Evolutionary conservation across 2,888 invertebrate species (phyloP), one percentile per base, ranked within the genome.

Genomic region (Yponomeuta plumbellus): DNA sequence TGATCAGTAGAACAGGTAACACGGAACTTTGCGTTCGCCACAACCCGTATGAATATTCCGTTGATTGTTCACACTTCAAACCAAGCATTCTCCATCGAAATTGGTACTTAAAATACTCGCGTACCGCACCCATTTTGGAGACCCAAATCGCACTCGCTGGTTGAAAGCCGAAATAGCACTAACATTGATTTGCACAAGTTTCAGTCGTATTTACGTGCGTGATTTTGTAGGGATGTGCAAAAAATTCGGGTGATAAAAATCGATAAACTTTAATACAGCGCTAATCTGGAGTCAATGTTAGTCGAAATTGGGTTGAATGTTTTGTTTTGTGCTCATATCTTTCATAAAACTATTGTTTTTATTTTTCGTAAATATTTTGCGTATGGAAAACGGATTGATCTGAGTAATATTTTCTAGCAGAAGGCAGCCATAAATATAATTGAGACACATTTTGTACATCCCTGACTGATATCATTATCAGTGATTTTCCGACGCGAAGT

Each of bases 21-120:
- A 75, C 67, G 0, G 87, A 83, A 2, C 76, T 73, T 68, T 80
- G 83, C 10, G 69, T 79, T 71, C 87, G 87, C 70, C 80, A 84
- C 65, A 79, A 79, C 58, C 80, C 73, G 0, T 85, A 40, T 68
- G 83, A 84, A 71, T 89, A 90, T 68, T 87, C 84, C 2, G 82
- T 69, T 0, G 74, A 70, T 23, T 71, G 71, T 1, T 86, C 85
- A 67, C 86, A 79, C 61, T 86, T 76, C 58, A 88, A 73, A 6
- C 66, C 68, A 39, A 85, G 77, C 72, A 72, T 84, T 1, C 74
- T 71, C 62, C 67, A 44, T 67, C 74, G 74, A 66, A 85, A 80
- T 66, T 90, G 80, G 5, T 72, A 75, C 70, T 74, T 81, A 39
- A 85, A 84, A 74, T 85, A 87, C 66, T 78, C 77, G 70, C 79